phyloP scores from a whole-genome alignment of 2,797 vertebrate species.

The Pempheris klunzingeri region DNA sequence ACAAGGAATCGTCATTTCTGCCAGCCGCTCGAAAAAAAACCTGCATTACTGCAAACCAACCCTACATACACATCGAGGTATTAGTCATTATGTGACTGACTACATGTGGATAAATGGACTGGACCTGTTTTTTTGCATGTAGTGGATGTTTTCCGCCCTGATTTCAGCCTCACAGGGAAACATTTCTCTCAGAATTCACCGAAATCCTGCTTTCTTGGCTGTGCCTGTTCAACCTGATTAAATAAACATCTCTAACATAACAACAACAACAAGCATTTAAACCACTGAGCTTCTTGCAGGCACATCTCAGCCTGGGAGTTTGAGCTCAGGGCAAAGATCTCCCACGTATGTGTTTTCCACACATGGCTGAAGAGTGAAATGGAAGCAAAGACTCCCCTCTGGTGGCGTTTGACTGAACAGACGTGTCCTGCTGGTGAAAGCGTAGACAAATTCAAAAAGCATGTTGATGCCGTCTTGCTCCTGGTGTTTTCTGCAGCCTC shows the following conservation, averaged over 20 bases:
- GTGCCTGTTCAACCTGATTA: neutral
- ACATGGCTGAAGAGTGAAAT: slow-evolving; percentile 1
- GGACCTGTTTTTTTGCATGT: neutral
- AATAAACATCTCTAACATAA: neutral
- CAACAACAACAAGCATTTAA: neutral
- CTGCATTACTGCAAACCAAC: neutral
- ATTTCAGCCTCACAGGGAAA: neutral
- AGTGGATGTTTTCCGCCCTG: neutral
- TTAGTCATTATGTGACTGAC: slow-evolving; percentile 19
- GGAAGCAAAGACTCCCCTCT: slow-evolving; percentile 50
- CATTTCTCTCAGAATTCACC: neutral
- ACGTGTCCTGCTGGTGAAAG: neutral
- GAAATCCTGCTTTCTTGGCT: neutral
- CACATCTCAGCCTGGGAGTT: neutral
- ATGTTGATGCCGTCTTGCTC: neutral
- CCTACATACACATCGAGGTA: slow-evolving; percentile 15
- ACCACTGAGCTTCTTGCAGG: too few relatives aligned
- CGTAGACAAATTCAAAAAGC: slow-evolving; percentile 55
- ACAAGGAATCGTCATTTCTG: neutral
- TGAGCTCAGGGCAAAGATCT: neutral
- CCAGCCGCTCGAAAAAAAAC: neutral
- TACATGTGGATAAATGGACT: slow-evolving; percentile 14
- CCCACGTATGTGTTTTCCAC: accelerated
- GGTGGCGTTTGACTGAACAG: slow-evolving; percentile 31
- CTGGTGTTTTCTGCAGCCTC: slow-evolving; percentile 27